phyloP scores from a whole-genome alignment of 1,140 invertebrate genomes.

The Ceratina australensis region DNA sequence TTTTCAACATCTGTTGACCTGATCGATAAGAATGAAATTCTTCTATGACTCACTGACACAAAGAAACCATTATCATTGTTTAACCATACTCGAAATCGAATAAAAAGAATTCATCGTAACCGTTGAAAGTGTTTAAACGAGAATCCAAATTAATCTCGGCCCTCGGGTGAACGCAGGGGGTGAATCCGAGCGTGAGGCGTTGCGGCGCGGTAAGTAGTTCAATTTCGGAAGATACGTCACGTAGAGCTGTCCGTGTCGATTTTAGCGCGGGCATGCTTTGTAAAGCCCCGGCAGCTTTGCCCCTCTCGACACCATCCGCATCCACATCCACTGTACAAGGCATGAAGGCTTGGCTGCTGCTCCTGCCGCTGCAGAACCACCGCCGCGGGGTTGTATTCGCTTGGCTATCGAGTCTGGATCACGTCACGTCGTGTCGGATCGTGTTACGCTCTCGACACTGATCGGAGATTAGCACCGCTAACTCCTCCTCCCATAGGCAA shows the following conservation, averaged over 20 bases:
- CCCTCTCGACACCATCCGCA: conserved; percentile 57
- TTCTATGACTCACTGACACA: too few relatives aligned
- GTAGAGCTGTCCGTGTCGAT: conserved; percentile 60
- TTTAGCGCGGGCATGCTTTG: conserved; percentile 53
- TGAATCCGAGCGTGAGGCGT: neutral
- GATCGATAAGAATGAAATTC: too few relatives aligned
- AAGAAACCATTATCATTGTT: too few relatives aligned
- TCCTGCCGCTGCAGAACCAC: conserved; percentile 26
- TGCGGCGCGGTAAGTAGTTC: conserved; percentile 46
- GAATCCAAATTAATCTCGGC: conserved; percentile 40
- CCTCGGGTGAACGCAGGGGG: neutral
- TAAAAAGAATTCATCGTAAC: neutral
- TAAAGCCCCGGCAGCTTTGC: conserved; percentile 61
- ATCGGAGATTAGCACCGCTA: conserved; percentile 76
- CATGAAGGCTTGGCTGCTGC: conserved; percentile 39
- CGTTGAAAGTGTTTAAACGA: neutral
- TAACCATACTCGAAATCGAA: too few relatives aligned
- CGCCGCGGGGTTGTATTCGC: conserved; percentile 61
- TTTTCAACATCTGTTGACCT: too few relatives aligned
- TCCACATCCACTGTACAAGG: too few relatives aligned
- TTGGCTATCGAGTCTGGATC: conserved; percentile 74
- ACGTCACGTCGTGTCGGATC: conserved; percentile 77
- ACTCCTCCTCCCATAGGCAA: conserved; percentile 37
- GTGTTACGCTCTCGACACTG: conserved; percentile 78
- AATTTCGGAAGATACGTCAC: conserved; percentile 62